Conservation (phyloP, 2,888 invertebrate genomes). For the Scaptomyza polygonia region DNA sequence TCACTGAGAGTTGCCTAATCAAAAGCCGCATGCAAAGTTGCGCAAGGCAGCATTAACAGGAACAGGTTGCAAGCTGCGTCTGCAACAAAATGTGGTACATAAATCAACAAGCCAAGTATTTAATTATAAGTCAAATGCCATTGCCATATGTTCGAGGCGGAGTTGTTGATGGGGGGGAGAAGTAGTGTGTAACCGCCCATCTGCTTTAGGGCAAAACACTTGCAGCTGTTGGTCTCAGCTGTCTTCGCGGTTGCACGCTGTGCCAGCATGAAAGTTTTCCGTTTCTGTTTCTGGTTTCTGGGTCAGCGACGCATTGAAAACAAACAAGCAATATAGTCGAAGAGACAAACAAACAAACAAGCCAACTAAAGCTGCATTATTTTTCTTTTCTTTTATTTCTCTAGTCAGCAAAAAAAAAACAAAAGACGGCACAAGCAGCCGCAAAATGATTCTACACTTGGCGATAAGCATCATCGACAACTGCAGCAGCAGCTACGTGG, state of each 20-base stretch:
- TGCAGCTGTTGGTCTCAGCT: constrained; percentile 63
- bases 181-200: constrained; percentile 6
- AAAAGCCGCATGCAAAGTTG: constrained; percentile 42
- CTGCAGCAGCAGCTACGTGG: constrained; percentile 52
- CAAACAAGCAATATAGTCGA: constrained; percentile 44
- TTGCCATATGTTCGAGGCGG: constrained; percentile 55
- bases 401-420: constrained; percentile 30
- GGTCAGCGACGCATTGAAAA: constrained; percentile 75
- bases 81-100: constrained; percentile 59
- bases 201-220: constrained; percentile 63
- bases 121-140: constrained; percentile 72
- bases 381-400: not conserved
- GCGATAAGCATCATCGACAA: constrained; percentile 56
- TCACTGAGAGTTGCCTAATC: constrained; percentile 41
- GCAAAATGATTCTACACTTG: constrained; percentile 67
- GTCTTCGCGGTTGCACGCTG: constrained; percentile 56
- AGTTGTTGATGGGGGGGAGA: constrained; percentile 12
- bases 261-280: constrained; percentile 67
- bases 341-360: constrained; percentile 29
- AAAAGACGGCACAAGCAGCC: constrained; percentile 54
- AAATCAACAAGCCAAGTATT: constrained; percentile 65
- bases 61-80: constrained; percentile 36
- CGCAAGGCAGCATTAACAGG: constrained; percentile 24
- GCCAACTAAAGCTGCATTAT: constrained; percentile 44
- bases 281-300: constrained; percentile 65